phyloP scores from a whole-genome alignment of 2,888 invertebrate genomes.

The Graphium colonna region DNA sequence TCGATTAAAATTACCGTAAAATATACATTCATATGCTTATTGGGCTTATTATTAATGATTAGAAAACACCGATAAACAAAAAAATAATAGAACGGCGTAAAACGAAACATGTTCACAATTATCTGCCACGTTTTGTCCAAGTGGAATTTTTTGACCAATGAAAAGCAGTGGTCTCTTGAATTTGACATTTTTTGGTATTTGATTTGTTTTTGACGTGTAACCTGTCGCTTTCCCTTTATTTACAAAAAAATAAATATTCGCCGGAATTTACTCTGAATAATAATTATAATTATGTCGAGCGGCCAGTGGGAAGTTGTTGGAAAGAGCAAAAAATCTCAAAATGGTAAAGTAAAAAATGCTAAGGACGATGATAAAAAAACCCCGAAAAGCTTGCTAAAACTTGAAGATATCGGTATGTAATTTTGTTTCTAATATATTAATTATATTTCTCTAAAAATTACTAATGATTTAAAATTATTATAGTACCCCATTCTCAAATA shows the following conservation, averaged over 20 bases:
- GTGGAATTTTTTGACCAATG: conserved; percentile 67
- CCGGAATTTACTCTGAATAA: conserved; percentile 22
- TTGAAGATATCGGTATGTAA: conserved; percentile 87
- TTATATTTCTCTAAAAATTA: neutral
- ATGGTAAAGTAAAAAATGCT: conserved; percentile 65
- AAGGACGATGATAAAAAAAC: conserved; percentile 83
- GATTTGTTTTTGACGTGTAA: conserved; percentile 73
- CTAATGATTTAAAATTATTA: conserved; percentile 25
- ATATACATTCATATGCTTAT: too few species aligned
- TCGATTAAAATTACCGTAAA: too few species aligned
- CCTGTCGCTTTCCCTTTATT: conserved; percentile 63
- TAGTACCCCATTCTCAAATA: conserved; percentile 85
- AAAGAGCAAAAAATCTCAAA: conserved; percentile 82
- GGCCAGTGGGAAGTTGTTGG: conserved; percentile 87
- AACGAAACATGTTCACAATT: conserved; percentile 30
- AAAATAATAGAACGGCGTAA: too few species aligned
- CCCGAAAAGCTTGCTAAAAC: conserved; percentile 83
- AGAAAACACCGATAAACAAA: too few species aligned
- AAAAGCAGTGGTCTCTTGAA: conserved; percentile 40
- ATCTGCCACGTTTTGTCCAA: conserved; percentile 70
- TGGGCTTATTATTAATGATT: too few species aligned
- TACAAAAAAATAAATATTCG: conserved; percentile 51
- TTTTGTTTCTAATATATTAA: conserved; percentile 27
- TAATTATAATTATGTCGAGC: conserved; percentile 58
- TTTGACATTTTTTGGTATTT: conserved; percentile 43